These are phyloP conservation scores for Cisticola juncidis DNA, from an alignment of 2,113 vertebrate genomes.

Conservation along the genomic window DNA sequence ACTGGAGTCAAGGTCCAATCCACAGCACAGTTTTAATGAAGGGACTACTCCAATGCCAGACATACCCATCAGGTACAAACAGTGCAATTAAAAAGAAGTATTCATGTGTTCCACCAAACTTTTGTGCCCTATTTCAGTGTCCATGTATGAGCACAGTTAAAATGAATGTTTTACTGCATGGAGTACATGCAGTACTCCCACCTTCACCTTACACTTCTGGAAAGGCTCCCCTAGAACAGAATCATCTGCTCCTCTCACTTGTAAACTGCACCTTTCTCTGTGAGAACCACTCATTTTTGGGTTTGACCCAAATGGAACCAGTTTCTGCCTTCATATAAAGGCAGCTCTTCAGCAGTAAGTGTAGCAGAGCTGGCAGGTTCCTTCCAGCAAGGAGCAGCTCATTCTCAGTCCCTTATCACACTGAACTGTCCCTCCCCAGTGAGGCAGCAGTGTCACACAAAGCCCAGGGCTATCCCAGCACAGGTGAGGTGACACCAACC, in stretches of 20 bases:
- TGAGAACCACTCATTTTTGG: not conserved
- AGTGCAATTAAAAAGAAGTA: not conserved
- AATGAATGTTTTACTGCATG: not conserved
- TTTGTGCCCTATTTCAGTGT: not conserved
- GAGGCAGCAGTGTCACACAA: not conserved
- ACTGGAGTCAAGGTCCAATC: not conserved
- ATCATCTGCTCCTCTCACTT: not conserved
- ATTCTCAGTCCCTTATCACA: not conserved
- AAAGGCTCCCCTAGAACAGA: not conserved
- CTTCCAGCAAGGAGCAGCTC: not conserved
- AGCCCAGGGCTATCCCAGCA: not conserved
- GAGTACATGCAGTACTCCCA: not conserved
- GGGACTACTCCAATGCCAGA: not conserved
- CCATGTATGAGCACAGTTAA: not conserved
- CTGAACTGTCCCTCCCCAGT: not conserved
- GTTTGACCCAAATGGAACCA: not conserved
- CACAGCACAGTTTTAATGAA: constrained; percentile 4
- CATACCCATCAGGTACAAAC: not conserved
- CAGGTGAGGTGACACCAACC: constrained; percentile 68
- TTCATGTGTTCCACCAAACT: not conserved
- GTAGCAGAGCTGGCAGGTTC: not conserved
- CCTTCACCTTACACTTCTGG: not conserved
- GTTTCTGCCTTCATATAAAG: not conserved
- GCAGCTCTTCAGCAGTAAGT: not conserved
- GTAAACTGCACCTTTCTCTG: rapidly evolving